These are phyloP conservation scores for Siphamia tubifer DNA, from an alignment of 2,113 vertebrate genomes.

Conservation along the genomic window DNA sequence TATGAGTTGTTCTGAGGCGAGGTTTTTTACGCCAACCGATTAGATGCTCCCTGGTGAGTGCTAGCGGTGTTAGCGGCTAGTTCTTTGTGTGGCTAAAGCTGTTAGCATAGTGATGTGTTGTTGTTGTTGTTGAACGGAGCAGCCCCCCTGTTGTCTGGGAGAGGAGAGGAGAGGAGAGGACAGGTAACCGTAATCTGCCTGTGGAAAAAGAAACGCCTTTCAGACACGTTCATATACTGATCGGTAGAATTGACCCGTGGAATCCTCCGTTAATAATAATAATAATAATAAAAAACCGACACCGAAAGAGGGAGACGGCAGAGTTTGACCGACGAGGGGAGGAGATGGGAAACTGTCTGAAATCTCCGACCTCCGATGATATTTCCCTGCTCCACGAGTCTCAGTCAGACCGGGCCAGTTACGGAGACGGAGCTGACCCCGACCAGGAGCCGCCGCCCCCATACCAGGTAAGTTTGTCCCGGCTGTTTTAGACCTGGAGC, in stretches of 20 bases:
- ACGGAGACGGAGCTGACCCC: constrained; percentile 89
- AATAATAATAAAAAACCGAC: too few relatives aligned
- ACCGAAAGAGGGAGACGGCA: background rate
- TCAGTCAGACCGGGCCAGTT: constrained; percentile 93
- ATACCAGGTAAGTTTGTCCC: constrained; percentile 86
- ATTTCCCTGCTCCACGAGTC: constrained; percentile 97
- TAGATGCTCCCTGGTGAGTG: constrained; percentile 25
- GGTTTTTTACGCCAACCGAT: background rate
- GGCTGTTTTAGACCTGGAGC: background rate
- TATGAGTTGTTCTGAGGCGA: background rate
- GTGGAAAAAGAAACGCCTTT: constrained; percentile 46
- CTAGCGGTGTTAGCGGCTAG: constrained; percentile 63
- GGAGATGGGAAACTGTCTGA: constrained; percentile 96
- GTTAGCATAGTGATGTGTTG: constrained; percentile 74
- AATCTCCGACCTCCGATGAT: constrained; percentile 96
- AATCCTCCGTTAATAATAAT: background rate
- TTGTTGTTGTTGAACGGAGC: constrained; percentile 74
- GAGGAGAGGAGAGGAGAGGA: constrained; percentile 54
- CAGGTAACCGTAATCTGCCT: constrained; percentile 44
- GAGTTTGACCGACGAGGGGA: constrained; percentile 48
- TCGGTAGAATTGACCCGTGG: constrained; percentile 5
- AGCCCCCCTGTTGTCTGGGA: constrained; percentile 65
- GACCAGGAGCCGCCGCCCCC: constrained; percentile 96
- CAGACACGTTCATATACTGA: background rate
- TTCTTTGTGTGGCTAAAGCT: constrained; percentile 76